phyloP scores from a whole-genome alignment of 2,888 invertebrate species.

The Hirtodrosophila alboralis region DNA sequence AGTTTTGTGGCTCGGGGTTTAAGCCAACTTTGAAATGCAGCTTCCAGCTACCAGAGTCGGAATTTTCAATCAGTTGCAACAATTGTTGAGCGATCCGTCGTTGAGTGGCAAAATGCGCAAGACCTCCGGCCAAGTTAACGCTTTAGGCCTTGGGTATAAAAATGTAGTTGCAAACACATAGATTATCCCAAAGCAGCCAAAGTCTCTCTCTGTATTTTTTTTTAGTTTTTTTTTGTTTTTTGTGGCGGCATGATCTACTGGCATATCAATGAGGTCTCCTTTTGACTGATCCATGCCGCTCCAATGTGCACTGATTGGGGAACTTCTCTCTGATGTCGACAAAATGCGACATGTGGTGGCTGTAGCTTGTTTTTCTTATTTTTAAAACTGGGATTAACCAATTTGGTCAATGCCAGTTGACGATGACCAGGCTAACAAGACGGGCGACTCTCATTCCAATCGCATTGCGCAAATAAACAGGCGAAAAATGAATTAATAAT shows the following conservation, averaged over 20 bases:
- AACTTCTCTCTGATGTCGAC: constrained; percentile 54
- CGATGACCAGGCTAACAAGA: constrained; percentile 71
- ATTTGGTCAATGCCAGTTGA: constrained; percentile 46
- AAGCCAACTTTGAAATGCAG: constrained; percentile 60
- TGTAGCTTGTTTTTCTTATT: no score
- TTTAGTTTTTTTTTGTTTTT: not conserved
- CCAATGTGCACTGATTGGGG: constrained; percentile 59
- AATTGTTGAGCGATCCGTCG: constrained; percentile 55
- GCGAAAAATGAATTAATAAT: constrained; percentile 82
- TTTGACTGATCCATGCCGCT: constrained; percentile 69
- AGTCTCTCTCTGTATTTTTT: no score
- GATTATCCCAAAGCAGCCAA: constrained; percentile 64
- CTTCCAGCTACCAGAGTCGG: constrained; percentile 49
- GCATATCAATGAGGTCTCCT: constrained; percentile 67
- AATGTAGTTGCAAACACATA: constrained; percentile 77
- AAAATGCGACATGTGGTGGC: constrained; percentile 68
- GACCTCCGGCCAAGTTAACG: constrained; percentile 83
- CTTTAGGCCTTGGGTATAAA: constrained; percentile 64
- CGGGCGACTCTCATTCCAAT: constrained; percentile 31
- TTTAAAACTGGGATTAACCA: constrained; percentile 76
- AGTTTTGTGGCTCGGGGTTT: constrained; percentile 77
- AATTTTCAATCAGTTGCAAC: constrained; percentile 80
- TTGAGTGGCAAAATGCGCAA: constrained; percentile 78
- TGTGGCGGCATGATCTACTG: constrained; percentile 76
- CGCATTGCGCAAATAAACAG: constrained; percentile 59